Conservation (phyloP, 2,797 vertebrate species). For the Uromys caudimaculatus region DNA sequence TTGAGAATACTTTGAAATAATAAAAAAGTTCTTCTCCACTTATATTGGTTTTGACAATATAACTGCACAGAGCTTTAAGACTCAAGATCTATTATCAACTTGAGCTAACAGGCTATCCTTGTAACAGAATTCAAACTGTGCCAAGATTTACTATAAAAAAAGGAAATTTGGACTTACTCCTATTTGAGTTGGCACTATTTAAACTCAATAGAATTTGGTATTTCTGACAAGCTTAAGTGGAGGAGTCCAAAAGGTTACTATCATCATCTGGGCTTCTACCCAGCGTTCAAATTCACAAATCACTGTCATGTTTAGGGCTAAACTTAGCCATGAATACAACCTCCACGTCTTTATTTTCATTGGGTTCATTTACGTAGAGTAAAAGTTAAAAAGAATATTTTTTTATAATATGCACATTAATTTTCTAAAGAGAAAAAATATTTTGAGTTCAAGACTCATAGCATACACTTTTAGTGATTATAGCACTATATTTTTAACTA, state of each 20-base stretch:
- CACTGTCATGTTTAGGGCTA: conserved; percentile 64
- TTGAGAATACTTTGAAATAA: conserved; percentile 5
- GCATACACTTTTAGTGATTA: not conserved
- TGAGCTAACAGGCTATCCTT: conserved; percentile 45
- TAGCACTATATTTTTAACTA: not conserved
- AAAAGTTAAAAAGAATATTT: conserved; percentile 19
- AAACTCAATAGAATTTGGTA: conserved; percentile 60
- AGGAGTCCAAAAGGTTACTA: conserved; percentile 70
- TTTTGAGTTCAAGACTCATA: conserved; percentile 3
- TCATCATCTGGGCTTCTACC: conserved; percentile 74
- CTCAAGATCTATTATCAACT: conserved; percentile 33
- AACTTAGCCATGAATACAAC: conserved; percentile 53
- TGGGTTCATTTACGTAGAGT: conserved; percentile 1
- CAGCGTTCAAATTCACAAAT: conserved; percentile 71
- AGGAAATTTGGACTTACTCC: conserved; percentile 45
- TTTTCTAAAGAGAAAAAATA: conserved; percentile 21
- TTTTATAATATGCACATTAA: not conserved
- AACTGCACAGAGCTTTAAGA: conserved; percentile 33
- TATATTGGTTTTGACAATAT: not conserved
- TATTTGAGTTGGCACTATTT: conserved; percentile 58
- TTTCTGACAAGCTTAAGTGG: conserved; percentile 76
- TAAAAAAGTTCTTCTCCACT: not conserved
- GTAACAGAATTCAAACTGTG: not conserved
- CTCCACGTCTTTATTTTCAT: not conserved
- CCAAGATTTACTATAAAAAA: conserved; percentile 70